Percentiles rank a stretch among this genome's conserved stretches.
Evolutionary conservation across 2,888 invertebrate species (phyloP).

Genomic region (Notodromas monacha): DNA sequence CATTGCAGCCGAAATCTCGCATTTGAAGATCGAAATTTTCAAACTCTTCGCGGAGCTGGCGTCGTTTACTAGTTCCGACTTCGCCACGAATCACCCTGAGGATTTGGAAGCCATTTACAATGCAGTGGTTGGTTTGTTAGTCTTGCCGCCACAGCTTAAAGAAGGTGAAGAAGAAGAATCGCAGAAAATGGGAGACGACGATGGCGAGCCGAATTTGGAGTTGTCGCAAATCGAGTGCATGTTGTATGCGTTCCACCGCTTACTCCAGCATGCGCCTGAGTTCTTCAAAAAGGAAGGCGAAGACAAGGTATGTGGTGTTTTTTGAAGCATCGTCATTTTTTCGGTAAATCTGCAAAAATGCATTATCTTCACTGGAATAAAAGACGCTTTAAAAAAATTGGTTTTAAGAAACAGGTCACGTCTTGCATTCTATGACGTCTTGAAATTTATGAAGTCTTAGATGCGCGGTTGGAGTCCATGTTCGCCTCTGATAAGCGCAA

Average conservation of each 20-base stretch:
- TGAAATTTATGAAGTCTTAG: too few species aligned
- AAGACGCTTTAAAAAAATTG: too few species aligned
- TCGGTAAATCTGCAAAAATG: too few species aligned
- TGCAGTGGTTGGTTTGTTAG: constrained; percentile 48
- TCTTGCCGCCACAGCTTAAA: constrained; percentile 31
- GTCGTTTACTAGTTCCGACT: constrained; percentile 27
- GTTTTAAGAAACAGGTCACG: too few species aligned
- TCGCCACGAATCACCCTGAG: constrained; percentile 30
- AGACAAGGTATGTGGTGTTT: too few species aligned
- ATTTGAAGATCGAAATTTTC: constrained; percentile 46
- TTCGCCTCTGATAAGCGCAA: too few species aligned
- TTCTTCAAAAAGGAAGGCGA: too few species aligned
- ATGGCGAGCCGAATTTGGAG: constrained; percentile 42
- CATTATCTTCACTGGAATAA: too few species aligned
- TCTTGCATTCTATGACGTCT: too few species aligned
- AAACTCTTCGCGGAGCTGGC: constrained; percentile 59
- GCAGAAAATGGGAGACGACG: constrained; percentile 20
- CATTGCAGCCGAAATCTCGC: too few species aligned
- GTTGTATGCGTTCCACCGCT: constrained; percentile 33
- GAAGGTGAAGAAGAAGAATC: neutral
- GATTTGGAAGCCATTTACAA: constrained; percentile 42
- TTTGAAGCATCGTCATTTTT: too few species aligned
- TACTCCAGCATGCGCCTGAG: constrained; percentile 45
- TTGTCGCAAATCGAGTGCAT: constrained; percentile 79
- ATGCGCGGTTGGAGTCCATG: too few species aligned